A percentile compares a stretch with the other conserved stretches of the same genome.
Conservation (phyloP, 1,140 invertebrate species). For the Cataglyphis hispanica region DNA sequence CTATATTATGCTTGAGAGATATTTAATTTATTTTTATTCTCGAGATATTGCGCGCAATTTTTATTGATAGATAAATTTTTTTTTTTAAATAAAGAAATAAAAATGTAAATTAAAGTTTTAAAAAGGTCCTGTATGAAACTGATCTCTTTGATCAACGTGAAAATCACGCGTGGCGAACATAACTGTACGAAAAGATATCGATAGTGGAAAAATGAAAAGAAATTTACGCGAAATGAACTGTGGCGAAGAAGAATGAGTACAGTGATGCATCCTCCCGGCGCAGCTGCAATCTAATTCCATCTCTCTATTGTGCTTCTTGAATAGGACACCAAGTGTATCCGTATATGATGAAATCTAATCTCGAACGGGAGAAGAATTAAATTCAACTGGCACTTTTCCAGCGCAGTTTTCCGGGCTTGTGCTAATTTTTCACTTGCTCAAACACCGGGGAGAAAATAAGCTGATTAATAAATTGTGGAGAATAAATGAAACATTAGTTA, state of each 20-base stretch:
- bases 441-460: background rate
- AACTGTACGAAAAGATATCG: conserved; percentile 20
- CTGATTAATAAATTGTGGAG: background rate
- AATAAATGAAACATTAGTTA: conserved; percentile 7
- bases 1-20: background rate
- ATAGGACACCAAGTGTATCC: conserved; percentile 15
- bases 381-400: background rate
- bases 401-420: background rate
- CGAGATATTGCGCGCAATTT: background rate
- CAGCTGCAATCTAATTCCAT: conserved; percentile 45
- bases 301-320: conserved; percentile 3
- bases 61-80: background rate
- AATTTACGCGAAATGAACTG: conserved; percentile 11
- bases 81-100: background rate
- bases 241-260: conserved; percentile 25
- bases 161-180: background rate
- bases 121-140: background rate
- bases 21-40: background rate
- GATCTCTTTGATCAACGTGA: background rate
- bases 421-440: background rate
- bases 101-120: background rate
- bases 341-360: conserved; percentile 43
- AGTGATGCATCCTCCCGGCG: background rate
- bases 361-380: background rate
- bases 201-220: conserved; percentile 35